Percentiles rank a stretch among this genome's conserved stretches.
phyloP scores from a whole-genome alignment of 2,113 vertebrate genomes.

The Solenodon paradoxus region DNA sequence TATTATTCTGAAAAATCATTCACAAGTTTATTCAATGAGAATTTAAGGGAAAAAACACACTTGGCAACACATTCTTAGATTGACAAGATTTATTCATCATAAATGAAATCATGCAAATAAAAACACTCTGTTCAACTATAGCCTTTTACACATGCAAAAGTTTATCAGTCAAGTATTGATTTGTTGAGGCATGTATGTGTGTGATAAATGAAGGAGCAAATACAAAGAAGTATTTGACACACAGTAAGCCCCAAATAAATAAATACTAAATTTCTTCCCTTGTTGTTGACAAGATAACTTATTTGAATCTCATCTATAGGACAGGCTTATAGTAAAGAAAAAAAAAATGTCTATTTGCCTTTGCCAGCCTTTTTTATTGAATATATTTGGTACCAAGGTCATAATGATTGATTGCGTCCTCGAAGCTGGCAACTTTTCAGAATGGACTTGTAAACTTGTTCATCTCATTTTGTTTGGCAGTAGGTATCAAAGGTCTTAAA shows the following conservation, averaged over 20 bases:
- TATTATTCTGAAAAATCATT: constrained; percentile 26
- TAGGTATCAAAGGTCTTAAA: background rate
- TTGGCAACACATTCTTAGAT: constrained; percentile 16
- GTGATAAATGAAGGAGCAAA: background rate
- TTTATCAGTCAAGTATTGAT: constrained; percentile 23
- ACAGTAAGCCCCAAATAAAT: background rate
- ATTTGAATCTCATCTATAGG: background rate
- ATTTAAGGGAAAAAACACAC: background rate
- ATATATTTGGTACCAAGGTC: constrained; percentile 21
- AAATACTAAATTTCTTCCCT: background rate
- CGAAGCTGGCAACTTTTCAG: background rate
- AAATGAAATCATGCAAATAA: constrained; percentile 55
- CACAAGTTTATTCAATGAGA: constrained; percentile 25
- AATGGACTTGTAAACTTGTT: constrained; percentile 20
- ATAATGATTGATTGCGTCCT: constrained; percentile 1
- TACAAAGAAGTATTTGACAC: background rate
- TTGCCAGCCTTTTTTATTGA: background rate
- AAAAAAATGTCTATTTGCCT: background rate
- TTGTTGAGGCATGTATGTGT: background rate
- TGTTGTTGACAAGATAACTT: background rate
- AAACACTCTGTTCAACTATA: background rate
- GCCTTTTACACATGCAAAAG: constrained; percentile 2
- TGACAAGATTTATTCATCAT: constrained; percentile 36
- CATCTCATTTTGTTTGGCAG: background rate
- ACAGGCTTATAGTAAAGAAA: background rate